Evolutionary conservation across 2,888 invertebrate species (phyloP).

Genomic region (Drosophila paranaensis): DNA sequence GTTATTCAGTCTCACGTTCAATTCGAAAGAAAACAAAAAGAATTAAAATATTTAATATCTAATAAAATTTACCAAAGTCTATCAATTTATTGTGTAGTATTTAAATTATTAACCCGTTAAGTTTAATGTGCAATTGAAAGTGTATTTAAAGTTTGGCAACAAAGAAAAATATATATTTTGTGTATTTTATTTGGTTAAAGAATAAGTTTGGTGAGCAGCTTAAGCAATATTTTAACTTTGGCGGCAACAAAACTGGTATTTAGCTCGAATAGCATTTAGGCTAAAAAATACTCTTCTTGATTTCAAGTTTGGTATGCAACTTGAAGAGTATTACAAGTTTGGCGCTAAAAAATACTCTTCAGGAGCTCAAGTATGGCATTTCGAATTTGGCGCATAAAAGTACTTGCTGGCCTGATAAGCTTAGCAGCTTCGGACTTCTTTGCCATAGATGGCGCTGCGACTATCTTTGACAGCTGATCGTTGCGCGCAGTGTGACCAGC

Average conservation of each 20-base stretch:
- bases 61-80: slow-evolving; percentile 44
- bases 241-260: not conserved
- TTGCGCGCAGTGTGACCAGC: slow-evolving; percentile 35
- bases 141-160: not conserved
- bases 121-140: not conserved
- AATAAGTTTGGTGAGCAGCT: not conserved
- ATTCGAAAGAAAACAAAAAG: not conserved
- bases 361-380: too few species aligned
- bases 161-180: not conserved
- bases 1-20: slow-evolving; percentile 35
- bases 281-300: too few species aligned
- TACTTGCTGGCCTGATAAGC: not conserved
- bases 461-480: slow-evolving; percentile 43
- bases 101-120: not conserved
- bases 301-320: not conserved
- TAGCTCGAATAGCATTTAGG: not conserved
- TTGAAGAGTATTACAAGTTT: not conserved
- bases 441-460: slow-evolving; percentile 27
- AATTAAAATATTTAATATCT: slow-evolving; percentile 28
- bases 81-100: not conserved
- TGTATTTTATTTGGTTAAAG: not conserved
- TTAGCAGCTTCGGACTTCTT: not conserved
- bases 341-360: not conserved
- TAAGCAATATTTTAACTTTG: not conserved
- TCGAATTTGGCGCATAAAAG: too few species aligned